A percentile compares a stretch with the other conserved stretches of the same genome.
These are phyloP conservation scores for Coturnix japonica DNA, from an alignment of 2,113 vertebrate genomes.

Conservation along the genomic window DNA sequence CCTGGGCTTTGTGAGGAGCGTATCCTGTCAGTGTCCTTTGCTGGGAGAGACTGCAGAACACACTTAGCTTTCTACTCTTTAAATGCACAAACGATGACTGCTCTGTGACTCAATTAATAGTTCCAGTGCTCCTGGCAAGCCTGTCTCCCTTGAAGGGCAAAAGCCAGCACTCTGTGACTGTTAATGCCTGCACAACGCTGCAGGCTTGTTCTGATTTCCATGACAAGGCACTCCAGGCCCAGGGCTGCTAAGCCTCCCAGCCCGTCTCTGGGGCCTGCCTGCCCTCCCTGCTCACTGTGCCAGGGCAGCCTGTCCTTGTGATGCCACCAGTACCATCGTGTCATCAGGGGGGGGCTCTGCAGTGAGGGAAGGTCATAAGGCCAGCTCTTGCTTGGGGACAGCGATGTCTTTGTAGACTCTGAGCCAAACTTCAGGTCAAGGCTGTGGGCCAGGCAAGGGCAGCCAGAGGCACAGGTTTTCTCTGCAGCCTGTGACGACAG, in stretches of 20 bases:
- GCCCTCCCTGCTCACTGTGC: neutral
- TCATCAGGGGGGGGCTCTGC: rapidly evolving
- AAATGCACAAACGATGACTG: conserved; percentile 24
- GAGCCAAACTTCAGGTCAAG: neutral
- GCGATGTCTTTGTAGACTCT: neutral
- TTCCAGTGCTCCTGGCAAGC: neutral
- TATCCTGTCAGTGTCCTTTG: neutral
- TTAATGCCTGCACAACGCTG: neutral
- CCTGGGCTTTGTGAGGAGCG: neutral
- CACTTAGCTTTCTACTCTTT: conserved; percentile 21
- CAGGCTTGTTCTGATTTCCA: neutral
- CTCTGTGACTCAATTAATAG: conserved; percentile 24
- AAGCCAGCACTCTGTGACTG: neutral
- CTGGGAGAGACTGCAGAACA: conserved; percentile 5
- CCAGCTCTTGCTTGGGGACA: neutral
- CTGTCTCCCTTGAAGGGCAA: conserved; percentile 51
- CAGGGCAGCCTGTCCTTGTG: neutral
- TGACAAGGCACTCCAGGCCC: neutral
- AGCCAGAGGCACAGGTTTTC: neutral
- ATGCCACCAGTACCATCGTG: neutral
- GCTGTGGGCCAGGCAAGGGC: neutral
- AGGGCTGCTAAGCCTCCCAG: neutral
- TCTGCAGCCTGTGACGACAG: neutral
- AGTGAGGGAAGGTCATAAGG: neutral
- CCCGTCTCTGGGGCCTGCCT: neutral